Evolutionary conservation across 2,888 invertebrate genomes (phyloP), one percentile per base, ranked within the genome.

Genomic region (Hirudinaria manillensis): DNA sequence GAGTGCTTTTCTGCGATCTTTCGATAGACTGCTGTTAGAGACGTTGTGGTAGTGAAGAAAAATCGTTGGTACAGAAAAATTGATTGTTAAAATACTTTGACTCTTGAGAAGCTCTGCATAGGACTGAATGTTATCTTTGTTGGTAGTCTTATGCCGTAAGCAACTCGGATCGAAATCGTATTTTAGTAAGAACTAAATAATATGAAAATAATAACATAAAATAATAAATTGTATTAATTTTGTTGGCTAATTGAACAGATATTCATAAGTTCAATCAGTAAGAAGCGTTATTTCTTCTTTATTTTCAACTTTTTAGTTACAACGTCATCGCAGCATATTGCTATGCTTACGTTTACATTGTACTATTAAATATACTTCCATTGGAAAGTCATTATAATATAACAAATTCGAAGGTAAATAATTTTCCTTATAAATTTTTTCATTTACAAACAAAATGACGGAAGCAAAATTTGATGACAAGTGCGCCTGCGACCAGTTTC

Each of bases 271-370:
- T 61, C 61, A 61, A 61, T 61, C 61, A 61, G 61, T 34, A 68
- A 34, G 36, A 36, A 68, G 45, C 72, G 72, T 72, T 72, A 72
- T 72, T 72, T 72, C 72, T 72, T 72, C 53, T 72, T 72, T 72
- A 72, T 72, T 72, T 72, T 72, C 72, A 72, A 72, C 72, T 72
- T 72, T 72, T 72, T 72, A 72, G 32, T 72, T 55, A 19, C 53
- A 29, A 72, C 72, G 72, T 72, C 72, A 72, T 72, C 32, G 53
- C 53, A 72, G 27, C 45, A 45, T 45, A 45, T 45, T 45, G 32
- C 70, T 56, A 38, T 55, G n/a, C 68, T 68, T 68, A 68, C 68
- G 68, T 36, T n/a, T 29, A 68, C 68, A 68, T 29, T 68, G 68
- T 27, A 61, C 61, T 27, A 61, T 61, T 61, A 24, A 24, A 61